A percentile compares a stretch with the other conserved stretches of the same genome.
Conservation (phyloP, 2,888 invertebrate species). For the Seladonia tumulorum region DNA sequence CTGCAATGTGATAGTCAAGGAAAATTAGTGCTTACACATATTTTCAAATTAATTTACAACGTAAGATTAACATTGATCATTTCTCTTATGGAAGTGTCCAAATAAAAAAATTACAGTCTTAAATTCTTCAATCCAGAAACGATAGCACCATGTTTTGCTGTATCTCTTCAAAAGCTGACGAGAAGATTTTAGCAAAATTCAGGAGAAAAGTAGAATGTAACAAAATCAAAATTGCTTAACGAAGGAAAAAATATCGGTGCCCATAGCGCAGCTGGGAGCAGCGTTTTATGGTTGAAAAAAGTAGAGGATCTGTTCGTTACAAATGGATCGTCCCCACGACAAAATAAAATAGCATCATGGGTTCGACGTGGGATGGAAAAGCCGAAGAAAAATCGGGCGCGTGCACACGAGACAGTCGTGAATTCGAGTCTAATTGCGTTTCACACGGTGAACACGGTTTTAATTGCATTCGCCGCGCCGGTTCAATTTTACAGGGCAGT, state of each 20-base stretch:
- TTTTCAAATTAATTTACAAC: not conserved
- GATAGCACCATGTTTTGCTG: too few relatives aligned
- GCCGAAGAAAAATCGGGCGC: constrained; percentile 6
- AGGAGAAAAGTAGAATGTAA: not conserved
- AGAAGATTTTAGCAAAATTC: not conserved
- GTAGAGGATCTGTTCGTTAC: not conserved
- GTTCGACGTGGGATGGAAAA: not conserved
- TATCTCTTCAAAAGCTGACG: not conserved
- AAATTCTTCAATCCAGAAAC: too few relatives aligned
- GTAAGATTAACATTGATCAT: too few relatives aligned
- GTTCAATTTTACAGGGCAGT: constrained; percentile 15
- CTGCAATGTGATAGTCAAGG: not conserved
- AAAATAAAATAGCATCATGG: not conserved
- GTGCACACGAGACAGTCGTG: constrained; percentile 13
- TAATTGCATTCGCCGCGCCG: constrained; percentile 28
- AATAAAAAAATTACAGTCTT: too few relatives aligned
- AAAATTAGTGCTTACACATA: not conserved
- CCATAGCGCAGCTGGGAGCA: not conserved
- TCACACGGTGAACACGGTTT: constrained; percentile 16
- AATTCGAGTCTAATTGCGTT: constrained; percentile 32
- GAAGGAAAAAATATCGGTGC: not conserved
- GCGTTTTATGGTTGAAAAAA: not conserved
- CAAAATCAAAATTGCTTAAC: not conserved
- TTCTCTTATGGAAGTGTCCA: too few relatives aligned
- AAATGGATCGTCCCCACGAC: not conserved